Evolutionary conservation across 2,113 vertebrate genomes (phyloP).

Genomic region (Microtus ochrogaster): DNA sequence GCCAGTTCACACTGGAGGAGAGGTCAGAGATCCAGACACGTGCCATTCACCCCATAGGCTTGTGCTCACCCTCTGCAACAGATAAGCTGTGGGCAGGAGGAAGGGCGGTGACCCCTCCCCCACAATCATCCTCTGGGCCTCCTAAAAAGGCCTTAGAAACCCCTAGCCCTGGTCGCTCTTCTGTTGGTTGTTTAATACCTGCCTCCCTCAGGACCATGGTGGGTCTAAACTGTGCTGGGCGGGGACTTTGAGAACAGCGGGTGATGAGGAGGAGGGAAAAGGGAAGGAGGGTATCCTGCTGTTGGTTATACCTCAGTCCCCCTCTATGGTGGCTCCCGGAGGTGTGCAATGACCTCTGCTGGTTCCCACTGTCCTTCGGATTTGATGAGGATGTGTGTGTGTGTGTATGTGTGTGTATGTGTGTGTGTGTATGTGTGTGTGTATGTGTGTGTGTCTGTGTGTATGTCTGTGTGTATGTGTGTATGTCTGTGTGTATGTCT

Average conservation of each 20-base stretch:
- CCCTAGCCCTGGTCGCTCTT: not conserved
- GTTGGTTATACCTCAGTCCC: fast-evolving
- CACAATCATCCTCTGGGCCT: not conserved
- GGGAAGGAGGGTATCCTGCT: not conserved
- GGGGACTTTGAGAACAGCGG: not conserved
- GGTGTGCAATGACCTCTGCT: not conserved
- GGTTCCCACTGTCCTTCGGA: not conserved
- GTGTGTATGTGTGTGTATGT: not conserved
- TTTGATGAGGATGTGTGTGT: too few species aligned
- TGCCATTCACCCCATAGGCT: not conserved
- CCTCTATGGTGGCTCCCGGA: not conserved
- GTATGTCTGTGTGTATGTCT: too few species aligned
- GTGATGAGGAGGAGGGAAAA: too few species aligned
- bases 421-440: not conserved
- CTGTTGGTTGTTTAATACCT: not conserved
- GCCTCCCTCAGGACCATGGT: not conserved
- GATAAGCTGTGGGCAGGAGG: not conserved
- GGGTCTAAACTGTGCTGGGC: not conserved
- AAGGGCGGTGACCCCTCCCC: not conserved
- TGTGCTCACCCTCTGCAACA: not conserved
- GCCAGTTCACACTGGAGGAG: not conserved
- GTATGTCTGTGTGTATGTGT: not conserved
- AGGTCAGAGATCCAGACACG: not conserved
- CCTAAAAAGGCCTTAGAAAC: not conserved
- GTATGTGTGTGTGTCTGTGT: too few species aligned